A percentile compares a stretch with the other conserved stretches of the same genome.
Evolutionary conservation across 2,888 invertebrate genomes (phyloP).

Genomic region (Girardia tigrina): DNA sequence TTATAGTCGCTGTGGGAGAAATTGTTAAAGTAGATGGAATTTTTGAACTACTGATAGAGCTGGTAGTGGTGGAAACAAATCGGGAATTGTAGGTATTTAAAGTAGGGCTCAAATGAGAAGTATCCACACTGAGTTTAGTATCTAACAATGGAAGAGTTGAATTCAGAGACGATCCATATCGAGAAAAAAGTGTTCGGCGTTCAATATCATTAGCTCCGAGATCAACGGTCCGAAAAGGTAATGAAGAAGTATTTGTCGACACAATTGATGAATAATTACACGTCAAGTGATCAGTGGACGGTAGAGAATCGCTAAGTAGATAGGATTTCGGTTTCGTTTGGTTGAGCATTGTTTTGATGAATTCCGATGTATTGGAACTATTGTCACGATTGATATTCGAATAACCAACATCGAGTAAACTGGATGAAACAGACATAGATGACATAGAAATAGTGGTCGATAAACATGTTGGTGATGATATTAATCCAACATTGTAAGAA

Average conservation of each 20-base stretch:
- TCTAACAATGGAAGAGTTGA: not conserved
- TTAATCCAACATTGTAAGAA: not conserved
- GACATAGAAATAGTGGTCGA: not conserved
- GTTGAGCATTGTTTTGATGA: constrained; percentile 31
- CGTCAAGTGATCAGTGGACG: not conserved
- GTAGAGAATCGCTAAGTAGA: not conserved
- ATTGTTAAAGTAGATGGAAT: not conserved
- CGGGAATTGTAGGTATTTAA: not conserved
- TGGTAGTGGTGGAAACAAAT: not conserved
- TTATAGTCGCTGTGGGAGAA: not conserved
- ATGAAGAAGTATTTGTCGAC: not conserved
- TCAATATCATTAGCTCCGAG: not conserved
- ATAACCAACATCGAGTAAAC: not conserved
- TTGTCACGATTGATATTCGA: not conserved
- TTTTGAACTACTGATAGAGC: not conserved
- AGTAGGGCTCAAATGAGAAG: not conserved
- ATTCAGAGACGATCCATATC: not conserved
- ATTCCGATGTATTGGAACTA: constrained; percentile 31
- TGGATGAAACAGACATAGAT: not conserved
- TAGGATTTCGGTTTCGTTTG: constrained; percentile 14
- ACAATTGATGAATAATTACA: constrained; percentile 26
- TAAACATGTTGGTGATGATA: constrained; percentile 14
- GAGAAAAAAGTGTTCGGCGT: not conserved
- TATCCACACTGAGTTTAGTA: not conserved
- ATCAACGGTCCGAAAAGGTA: not conserved